Conservation (phyloP, 2,888 invertebrate species). For the Pterobdella sp. region DNA sequence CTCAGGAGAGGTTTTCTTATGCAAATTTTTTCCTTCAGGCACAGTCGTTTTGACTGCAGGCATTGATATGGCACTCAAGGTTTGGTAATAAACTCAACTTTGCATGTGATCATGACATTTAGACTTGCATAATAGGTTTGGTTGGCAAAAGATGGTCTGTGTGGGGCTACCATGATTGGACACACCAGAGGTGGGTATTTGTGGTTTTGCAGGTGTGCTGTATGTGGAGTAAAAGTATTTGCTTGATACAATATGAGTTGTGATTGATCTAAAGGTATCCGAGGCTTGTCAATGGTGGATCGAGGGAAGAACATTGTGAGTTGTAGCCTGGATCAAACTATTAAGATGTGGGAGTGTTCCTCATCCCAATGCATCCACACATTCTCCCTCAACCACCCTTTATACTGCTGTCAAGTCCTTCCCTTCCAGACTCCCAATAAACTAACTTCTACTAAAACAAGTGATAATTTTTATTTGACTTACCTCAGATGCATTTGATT, state of each 20-base stretch:
- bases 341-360: constrained; percentile 62
- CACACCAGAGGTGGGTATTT: constrained; percentile 55
- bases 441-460: not conserved
- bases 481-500: not conserved
- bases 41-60: constrained; percentile 62
- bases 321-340: constrained; percentile 64
- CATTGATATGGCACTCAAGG: constrained; percentile 62
- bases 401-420: constrained; percentile 13
- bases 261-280: constrained; percentile 57
- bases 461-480: not conserved
- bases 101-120: not conserved
- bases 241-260: too few relatives aligned
- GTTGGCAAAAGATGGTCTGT: constrained; percentile 62
- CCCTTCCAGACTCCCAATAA: not conserved
- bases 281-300: constrained; percentile 61
- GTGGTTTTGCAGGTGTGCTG: too few relatives aligned
- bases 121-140: not conserved
- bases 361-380: not conserved
- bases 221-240: too few relatives aligned
- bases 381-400: not conserved
- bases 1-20: constrained; percentile 62
- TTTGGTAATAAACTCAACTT: too few relatives aligned
- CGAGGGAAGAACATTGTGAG: constrained; percentile 65
- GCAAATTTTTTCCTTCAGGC: constrained; percentile 66
- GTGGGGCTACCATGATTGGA: constrained; percentile 62